Percentiles rank a stretch among this genome's conserved stretches.
These are phyloP conservation scores for Apis mellifera DNA, from an alignment of 1,140 invertebrate genomes.

Conservation along the genomic window Amel_HAv3.1 CM009937.2:14082501-14083000, in stretches of 20 bases:
- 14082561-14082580: background rate
- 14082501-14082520: background rate
- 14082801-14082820: constrained; percentile 26
- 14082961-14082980: background rate
- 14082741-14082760: constrained; percentile 47
- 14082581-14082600: constrained; percentile 23
- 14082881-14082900: constrained; percentile 31
- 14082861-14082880: background rate
- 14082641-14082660: constrained; percentile 36
- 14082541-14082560: background rate
- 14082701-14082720: constrained; percentile 32
- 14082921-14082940: background rate
- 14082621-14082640: constrained; percentile 5
- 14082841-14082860: background rate
- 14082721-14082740: background rate
- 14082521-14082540: background rate
- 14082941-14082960: constrained; percentile 4
- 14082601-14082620: constrained; percentile 46
- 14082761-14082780: constrained; percentile 49
- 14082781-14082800: constrained; percentile 54
- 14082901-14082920: constrained; percentile 3
- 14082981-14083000: no score
- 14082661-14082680: constrained; percentile 60
- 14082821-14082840: constrained; percentile 37
- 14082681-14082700: constrained; percentile 10